Percentiles rank a stretch among this genome's conserved stretches.
phyloP scores from a whole-genome alignment of 2,888 invertebrate species.

The Athripsodes cinereus region DNA sequence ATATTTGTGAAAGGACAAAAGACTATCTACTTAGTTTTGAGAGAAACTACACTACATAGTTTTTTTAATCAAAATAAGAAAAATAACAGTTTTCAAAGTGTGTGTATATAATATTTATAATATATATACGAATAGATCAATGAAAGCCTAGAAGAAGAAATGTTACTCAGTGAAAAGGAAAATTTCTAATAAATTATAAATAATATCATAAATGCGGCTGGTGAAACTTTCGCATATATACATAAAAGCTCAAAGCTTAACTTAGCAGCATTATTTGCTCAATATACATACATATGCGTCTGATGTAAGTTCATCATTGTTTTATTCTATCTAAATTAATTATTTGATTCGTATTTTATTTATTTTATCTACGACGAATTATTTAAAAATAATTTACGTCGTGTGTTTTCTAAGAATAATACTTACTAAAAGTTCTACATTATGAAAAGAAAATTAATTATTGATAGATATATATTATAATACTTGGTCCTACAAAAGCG shows the following conservation, averaged over 20 bases:
- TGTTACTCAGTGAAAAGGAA: not conserved
- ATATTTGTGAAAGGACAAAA: no score
- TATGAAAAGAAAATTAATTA: not conserved
- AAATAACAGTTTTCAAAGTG: not conserved
- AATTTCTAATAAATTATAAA: no score
- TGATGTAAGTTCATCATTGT: no score
- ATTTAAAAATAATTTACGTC: constrained; percentile 3
- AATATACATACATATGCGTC: not conserved
- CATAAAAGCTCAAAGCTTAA: constrained; percentile 22
- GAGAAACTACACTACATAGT: not conserved
- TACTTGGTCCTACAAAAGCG: constrained; percentile 22
- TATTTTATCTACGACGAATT: constrained; percentile 4
- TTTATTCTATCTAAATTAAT: no score
- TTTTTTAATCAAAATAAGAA: not conserved
- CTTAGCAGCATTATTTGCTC: constrained; percentile 13
- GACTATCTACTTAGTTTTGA: not conserved
- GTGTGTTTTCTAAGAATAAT: constrained; percentile 14
- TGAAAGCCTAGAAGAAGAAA: not conserved
- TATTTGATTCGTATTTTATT: no score
- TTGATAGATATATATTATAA: not conserved
- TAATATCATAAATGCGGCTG: constrained; percentile 21
- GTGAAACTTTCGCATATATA: constrained; percentile 25
- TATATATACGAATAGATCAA: not conserved
- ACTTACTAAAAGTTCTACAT: constrained; percentile 13
- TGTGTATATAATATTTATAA: not conserved